A percentile compares a stretch with the other conserved stretches of the same genome.
phyloP scores from a whole-genome alignment of 2,888 invertebrate genomes.

The Dicyrtoma fusca region DNA sequence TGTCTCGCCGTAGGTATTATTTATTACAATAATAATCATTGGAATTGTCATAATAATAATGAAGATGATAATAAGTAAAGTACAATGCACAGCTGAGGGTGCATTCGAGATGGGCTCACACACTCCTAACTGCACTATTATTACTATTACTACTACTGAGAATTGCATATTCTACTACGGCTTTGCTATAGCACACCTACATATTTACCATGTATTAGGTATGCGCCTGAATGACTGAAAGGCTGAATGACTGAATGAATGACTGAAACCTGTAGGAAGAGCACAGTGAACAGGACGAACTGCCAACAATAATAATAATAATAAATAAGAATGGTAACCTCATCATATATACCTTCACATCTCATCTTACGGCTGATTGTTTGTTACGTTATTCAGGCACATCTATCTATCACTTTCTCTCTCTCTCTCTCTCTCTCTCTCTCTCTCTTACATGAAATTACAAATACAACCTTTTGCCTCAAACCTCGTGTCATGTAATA shows the following conservation, averaged over 20 bases:
- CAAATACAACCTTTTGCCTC: too few relatives aligned
- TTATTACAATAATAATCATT: not conserved
- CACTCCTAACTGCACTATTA: not conserved
- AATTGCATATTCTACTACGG: too few relatives aligned
- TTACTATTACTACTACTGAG: not conserved
- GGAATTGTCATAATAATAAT: conserved; percentile 10
- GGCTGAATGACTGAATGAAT: not conserved
- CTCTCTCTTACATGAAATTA: too few relatives aligned
- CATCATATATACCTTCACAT: conserved; percentile 27
- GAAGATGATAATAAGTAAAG: conserved; percentile 14
- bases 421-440: conserved; percentile 8
- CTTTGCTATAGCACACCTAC: too few relatives aligned
- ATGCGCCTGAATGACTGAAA: not conserved
- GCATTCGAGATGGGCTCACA: not conserved
- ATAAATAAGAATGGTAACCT: conserved; percentile 13
- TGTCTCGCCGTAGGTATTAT: conserved; percentile 6
- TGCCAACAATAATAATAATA: too few relatives aligned
- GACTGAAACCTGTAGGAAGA: not conserved
- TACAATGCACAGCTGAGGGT: not conserved
- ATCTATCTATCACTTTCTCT: conserved; percentile 23
- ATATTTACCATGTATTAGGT: not conserved
- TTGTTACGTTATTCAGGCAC: conserved; percentile 17
- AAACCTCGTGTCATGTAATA: too few relatives aligned
- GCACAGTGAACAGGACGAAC: too few relatives aligned
- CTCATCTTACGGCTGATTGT: conserved; percentile 22